phyloP scores from a whole-genome alignment of 2,888 invertebrate species.

The Habrosyne pyritoides region DNA sequence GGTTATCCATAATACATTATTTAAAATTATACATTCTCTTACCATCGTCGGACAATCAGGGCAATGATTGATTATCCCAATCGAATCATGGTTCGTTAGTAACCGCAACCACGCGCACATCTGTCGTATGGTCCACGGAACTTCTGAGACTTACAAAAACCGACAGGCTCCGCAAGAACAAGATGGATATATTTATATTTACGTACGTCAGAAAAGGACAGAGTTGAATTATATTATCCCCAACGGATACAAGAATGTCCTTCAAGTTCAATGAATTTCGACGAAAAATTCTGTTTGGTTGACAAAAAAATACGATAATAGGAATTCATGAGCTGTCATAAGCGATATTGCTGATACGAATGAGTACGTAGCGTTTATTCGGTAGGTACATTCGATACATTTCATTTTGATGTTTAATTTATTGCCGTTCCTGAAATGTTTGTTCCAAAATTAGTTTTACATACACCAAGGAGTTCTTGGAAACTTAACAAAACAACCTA shows the following conservation, averaged over 20 bases:
- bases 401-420: conserved; percentile 1
- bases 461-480: conserved; percentile 44
- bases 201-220: conserved; percentile 45
- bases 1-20: conserved; percentile 10
- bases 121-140: conserved; percentile 78
- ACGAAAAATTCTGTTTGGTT: conserved; percentile 42
- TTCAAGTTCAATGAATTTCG: conserved; percentile 58
- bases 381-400: conserved; percentile 5
- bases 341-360: conserved; percentile 32
- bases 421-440: conserved; percentile 18
- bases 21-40: conserved; percentile 52
- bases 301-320: conserved; percentile 43
- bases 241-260: conserved; percentile 55
- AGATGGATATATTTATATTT: conserved; percentile 48
- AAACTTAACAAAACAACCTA: conserved; percentile 52
- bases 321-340: conserved; percentile 47
- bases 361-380: not conserved
- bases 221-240: conserved; percentile 55
- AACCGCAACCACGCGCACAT: conserved; percentile 79
- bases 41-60: conserved; percentile 73
- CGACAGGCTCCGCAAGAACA: conserved; percentile 60
- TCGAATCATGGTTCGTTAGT: conserved; percentile 78
- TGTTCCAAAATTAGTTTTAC: conserved; percentile 45
- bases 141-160: conserved; percentile 78
- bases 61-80: conserved; percentile 80